Evolutionary conservation across 1,140 invertebrate genomes (phyloP).

Genomic region (Apolygus lucorum): DNA sequence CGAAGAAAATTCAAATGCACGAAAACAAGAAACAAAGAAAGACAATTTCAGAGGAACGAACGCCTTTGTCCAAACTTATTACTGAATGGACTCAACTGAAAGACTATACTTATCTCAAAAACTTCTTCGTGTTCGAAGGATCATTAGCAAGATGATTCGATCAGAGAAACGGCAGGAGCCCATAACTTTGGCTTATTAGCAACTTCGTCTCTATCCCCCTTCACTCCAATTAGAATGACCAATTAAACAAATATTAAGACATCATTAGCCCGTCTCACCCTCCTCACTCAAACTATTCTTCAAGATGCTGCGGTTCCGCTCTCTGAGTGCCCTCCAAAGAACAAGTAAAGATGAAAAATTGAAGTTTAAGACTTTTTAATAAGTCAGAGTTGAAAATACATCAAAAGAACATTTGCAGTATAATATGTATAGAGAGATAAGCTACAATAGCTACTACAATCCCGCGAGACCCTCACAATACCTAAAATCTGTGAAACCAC

Average conservation of each 20-base stretch:
- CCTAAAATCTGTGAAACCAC: too few species aligned
- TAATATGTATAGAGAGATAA: too few species aligned
- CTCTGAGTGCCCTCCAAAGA: too few species aligned
- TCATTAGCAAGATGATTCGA: conserved; percentile 7
- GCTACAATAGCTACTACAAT: too few species aligned
- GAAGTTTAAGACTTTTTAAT: background rate
- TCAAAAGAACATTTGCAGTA: too few species aligned
- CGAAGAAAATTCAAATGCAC: too few species aligned
- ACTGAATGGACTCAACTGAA: background rate
- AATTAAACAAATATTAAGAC: conserved; percentile 15
- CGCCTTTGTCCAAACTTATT: too few species aligned
- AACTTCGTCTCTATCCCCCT: background rate
- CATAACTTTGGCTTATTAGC: background rate
- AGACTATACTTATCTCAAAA: background rate
- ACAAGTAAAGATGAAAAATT: background rate
- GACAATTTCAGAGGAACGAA: too few species aligned
- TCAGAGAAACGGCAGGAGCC: background rate
- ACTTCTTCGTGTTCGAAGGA: background rate
- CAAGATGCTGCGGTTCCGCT: background rate
- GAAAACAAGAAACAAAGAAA: too few species aligned
- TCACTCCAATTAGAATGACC: conserved; percentile 6
- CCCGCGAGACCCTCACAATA: too few species aligned
- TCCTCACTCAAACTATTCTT: background rate
- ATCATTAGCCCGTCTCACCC: conserved; percentile 1
- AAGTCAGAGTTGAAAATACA: too few species aligned